These are phyloP conservation scores for Drosophila birchii DNA, from an alignment of 2,888 invertebrate species.

Conservation along the genomic window DNA sequence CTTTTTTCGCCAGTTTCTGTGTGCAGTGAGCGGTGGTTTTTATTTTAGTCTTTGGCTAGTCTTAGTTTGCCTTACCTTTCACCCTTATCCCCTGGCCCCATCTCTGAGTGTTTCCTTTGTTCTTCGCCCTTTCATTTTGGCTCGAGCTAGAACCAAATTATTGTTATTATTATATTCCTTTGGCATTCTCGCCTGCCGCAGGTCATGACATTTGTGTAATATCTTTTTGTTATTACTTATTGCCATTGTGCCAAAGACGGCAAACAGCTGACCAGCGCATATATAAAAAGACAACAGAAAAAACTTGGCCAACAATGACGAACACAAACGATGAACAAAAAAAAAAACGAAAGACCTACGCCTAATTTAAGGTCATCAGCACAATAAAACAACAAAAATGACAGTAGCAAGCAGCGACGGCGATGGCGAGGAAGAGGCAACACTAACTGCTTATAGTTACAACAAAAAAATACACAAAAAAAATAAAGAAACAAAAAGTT, in stretches of 20 bases:
- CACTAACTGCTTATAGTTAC: slow-evolving; percentile 24
- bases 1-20: slow-evolving; percentile 35
- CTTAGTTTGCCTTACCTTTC: slow-evolving; percentile 38
- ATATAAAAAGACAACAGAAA: slow-evolving; percentile 35
- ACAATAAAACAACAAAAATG: slow-evolving; percentile 75
- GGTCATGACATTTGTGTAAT: slow-evolving; percentile 52
- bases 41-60: slow-evolving; percentile 20
- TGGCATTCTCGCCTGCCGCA: slow-evolving; percentile 26
- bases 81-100: slow-evolving; percentile 15
- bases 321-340: slow-evolving; percentile 39
- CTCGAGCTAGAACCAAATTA: slow-evolving; percentile 10
- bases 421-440: slow-evolving; percentile 37
- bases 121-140: slow-evolving; percentile 39
- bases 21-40: slow-evolving; percentile 43
- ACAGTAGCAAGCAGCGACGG: slow-evolving; percentile 22
- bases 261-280: slow-evolving; percentile 63
- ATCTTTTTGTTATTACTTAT: slow-evolving; percentile 59
- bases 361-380: slow-evolving; percentile 82
- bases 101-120: slow-evolving; percentile 23
- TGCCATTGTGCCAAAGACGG: slow-evolving; percentile 53
- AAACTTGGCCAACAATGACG: slow-evolving; percentile 47
- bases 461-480: slow-evolving; percentile 28
- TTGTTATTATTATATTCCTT: slow-evolving; percentile 13
- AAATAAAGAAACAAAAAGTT: slow-evolving; percentile 48
- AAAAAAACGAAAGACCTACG: slow-evolving; percentile 63